A percentile compares a stretch with the other conserved stretches of the same genome.
phyloP scores from a whole-genome alignment of 2,797 vertebrate species.

The Acrossocheilus fasciatus region DNA sequence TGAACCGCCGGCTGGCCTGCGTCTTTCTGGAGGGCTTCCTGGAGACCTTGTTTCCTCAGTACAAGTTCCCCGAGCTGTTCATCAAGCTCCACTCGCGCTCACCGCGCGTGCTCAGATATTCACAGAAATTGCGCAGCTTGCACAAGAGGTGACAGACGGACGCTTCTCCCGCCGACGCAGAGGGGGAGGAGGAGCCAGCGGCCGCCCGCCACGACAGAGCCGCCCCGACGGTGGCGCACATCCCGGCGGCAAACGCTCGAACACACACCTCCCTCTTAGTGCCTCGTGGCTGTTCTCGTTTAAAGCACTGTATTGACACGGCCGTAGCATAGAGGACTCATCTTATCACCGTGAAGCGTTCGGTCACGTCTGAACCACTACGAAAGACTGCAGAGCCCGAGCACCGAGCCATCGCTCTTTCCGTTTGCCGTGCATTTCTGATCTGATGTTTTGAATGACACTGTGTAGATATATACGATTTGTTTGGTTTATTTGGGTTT shows the following conservation, averaged over 20 bases:
- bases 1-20: conserved; percentile 95
- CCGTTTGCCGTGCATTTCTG: conserved; percentile 48
- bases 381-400: conserved; percentile 59
- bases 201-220: not conserved
- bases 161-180: conserved; percentile 57
- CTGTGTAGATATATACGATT: conserved; percentile 6
- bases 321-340: conserved; percentile 80
- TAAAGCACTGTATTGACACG: conserved; percentile 77
- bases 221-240: conserved; percentile 41
- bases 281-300: conserved; percentile 45
- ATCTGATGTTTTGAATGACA: conserved; percentile 50
- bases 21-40: conserved; percentile 98
- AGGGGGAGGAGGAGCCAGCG: conserved; percentile 35
- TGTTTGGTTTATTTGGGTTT: conserved; percentile 39
- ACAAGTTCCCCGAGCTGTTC: conserved; percentile 98
- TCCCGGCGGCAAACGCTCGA: not conserved
- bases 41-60: conserved; percentile 97
- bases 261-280: conserved; percentile 30
- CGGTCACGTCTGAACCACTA: conserved; percentile 70
- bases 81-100: conserved; percentile 97
- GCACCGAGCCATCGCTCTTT: conserved; percentile 61
- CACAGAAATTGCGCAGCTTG: conserved; percentile 90
- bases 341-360: conserved; percentile 77
- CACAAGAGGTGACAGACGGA: conserved; percentile 97
- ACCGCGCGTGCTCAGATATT: conserved; percentile 89